A percentile compares a stretch with the other conserved stretches of the same genome.
These are phyloP conservation scores for Drosophila jambulina DNA, from an alignment of 1,140 invertebrate genomes.

Conservation along the genomic window DNA sequence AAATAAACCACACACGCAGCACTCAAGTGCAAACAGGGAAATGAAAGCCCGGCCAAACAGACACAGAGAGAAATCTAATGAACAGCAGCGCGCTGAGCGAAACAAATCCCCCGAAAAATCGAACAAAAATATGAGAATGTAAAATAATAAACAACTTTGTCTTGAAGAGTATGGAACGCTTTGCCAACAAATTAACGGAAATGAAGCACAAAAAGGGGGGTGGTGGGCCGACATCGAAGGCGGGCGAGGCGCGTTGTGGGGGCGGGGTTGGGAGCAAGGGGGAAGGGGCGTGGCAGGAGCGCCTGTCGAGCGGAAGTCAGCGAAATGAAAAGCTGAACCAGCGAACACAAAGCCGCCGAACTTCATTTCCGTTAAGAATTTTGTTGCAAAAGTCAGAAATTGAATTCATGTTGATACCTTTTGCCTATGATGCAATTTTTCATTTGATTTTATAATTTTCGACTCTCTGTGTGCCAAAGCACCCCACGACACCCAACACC, in stretches of 20 bases:
- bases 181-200: conserved; percentile 85
- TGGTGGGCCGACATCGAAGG: conserved; percentile 38
- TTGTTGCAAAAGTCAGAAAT: conserved; percentile 81
- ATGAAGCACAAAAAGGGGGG: conserved; percentile 71
- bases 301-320: conserved; percentile 55
- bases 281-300: conserved; percentile 32
- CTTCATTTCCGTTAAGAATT: conserved; percentile 85
- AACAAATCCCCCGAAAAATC: conserved; percentile 32
- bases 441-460: conserved; percentile 75
- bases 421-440: conserved; percentile 83
- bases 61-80: conserved; percentile 51
- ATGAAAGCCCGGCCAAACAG: conserved; percentile 19
- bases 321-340: conserved; percentile 39
- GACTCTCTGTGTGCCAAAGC: conserved; percentile 56
- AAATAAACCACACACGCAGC: conserved; percentile 70
- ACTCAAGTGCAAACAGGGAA: conserved; percentile 72
- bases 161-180: conserved; percentile 85
- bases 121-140: conserved; percentile 83
- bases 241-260: conserved; percentile 3
- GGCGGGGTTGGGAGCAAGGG: neutral
- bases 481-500: conserved; percentile 1
- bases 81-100: conserved; percentile 32
- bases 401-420: conserved; percentile 84
- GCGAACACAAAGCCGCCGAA: conserved; percentile 63
- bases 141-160: conserved; percentile 84